phyloP scores from a whole-genome alignment of 2,797 vertebrate species.

The Pangasius krempfi region DNA sequence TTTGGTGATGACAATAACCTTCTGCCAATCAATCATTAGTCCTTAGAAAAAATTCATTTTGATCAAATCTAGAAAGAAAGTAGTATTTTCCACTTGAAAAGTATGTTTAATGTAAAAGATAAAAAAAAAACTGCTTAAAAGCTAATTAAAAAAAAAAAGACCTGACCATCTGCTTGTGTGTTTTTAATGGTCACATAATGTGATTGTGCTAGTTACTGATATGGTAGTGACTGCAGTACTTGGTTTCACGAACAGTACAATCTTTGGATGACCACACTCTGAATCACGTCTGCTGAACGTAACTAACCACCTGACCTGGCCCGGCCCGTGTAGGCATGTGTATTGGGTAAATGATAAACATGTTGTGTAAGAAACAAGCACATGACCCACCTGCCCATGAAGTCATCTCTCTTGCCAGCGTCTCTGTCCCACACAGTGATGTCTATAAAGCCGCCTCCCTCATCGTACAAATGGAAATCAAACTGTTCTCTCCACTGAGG shows the following conservation, averaged over 20 bases:
- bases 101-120: background rate
- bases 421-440: slow-evolving; percentile 97
- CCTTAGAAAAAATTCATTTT: background rate
- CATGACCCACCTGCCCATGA: slow-evolving; percentile 88
- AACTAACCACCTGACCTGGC: background rate
- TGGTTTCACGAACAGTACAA: background rate
- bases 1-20: background rate
- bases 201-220: background rate
- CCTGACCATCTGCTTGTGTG: background rate
- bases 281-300: background rate
- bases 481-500: slow-evolving; percentile 98
- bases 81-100: background rate
- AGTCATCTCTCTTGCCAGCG: slow-evolving; percentile 93
- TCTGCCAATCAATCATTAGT: background rate
- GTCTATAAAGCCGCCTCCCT: slow-evolving; percentile 89
- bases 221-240: background rate
- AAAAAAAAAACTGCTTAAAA: background rate
- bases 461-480: slow-evolving; percentile 96
- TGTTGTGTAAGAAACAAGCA: background rate
- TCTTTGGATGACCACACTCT: background rate
- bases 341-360: background rate
- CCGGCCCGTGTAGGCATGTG: background rate
- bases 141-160: background rate
- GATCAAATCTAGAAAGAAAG: background rate
- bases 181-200: background rate